Base-by-base conservation (phyloP, 2,888 invertebrate genomes). In the Dryobotodes eremita region DNA sequence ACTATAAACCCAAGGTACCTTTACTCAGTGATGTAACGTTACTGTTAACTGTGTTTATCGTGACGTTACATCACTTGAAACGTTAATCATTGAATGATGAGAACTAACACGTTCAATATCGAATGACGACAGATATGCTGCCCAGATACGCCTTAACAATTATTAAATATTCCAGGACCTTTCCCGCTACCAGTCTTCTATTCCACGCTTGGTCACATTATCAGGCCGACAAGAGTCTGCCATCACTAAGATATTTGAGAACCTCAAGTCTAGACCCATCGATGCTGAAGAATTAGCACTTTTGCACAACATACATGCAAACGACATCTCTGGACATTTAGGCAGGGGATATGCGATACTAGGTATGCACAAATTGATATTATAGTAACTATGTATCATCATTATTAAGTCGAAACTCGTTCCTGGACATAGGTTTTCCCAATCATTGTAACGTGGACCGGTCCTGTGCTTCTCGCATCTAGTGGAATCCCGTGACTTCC, bases 271-370 rank as follows among this genome's bases (percentile, higher is more conserved):
- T 0, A 92, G 91, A 0, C 89, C 93, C 0, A 85, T 96, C 15
- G 95, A 96, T 71, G 91, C 95, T 2, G 96, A 96, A 71, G 93
- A 96, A 71, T 62, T 95, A 23, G 93, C 94, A 0, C 78, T 96
- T 2, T 84, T 95, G 0, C 93, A 94, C 68, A 94, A 95, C 53
- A 93, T 95, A 46, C 95, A 96, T 64, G 80, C 87, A 57, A 81
- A 77, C 57, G 92, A 85, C 59, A 92, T 93, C 13, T 82, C 92
- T 20, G 95, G 95, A 3, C 95, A 96, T 89, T 89, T 96, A 48
- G 94, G 94, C 10, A 92, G 95, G 87, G 96, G 31, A 36, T 36
- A 36, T 36, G 31, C 31, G 3, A 36, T 36, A 36, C 31, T 36
- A 36, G 31, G 31, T 36, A 36, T 36, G 31, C 1, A 36, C 3